Base-by-base conservation (phyloP, 1,140 invertebrate genomes). In the Nephila pilipes region DNA sequence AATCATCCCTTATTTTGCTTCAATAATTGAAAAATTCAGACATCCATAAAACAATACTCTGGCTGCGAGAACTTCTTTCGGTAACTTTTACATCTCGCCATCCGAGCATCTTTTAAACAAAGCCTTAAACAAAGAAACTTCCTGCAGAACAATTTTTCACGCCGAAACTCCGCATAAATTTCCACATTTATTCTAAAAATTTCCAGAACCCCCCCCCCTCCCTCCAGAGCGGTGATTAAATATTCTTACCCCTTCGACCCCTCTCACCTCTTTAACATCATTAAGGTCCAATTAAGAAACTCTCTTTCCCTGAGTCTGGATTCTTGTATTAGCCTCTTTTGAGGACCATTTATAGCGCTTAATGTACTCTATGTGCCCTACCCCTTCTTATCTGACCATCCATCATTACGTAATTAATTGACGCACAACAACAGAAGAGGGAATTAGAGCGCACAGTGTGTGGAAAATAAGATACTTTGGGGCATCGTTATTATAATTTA, bases 211-310 rank as follows among this genome's bases (percentile, higher is more conserved):
- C 69, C 32, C n/a, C 29, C n/a, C 0, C n/a, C n/a, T 25, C 25
- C 14, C 69, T 46, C 29, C 29, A 32, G 69, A 29, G 29, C 29
- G 69, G 69, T 75, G 69, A 75, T 75, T 75, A 75, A 75, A 75
- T 75, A 75, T 75, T 75, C 69, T 75, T 75, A 20, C 32, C 29
- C 18, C 25, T 75, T 75, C 69, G 69, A 75, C 69, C 32, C 32
- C 69, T 75, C 69, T 75, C 69, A 75, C 69, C 69, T 75, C 69
- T 32, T 75, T 75, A 75, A 75, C 69, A 75, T 75, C 69, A 75
- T 75, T 75, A 75, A 75, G 69, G 69, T 75, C 32, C 69, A 75
- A 75, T 75, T 75, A 75, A 75, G 69, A 75, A 36, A 29, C 69
- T 36, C 69, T 29, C 69, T 75, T 20, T 32, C 69, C 14, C 69